Base-by-base conservation (phyloP, 2,797 vertebrate genomes). In the Microhierax caerulescens region DNA sequence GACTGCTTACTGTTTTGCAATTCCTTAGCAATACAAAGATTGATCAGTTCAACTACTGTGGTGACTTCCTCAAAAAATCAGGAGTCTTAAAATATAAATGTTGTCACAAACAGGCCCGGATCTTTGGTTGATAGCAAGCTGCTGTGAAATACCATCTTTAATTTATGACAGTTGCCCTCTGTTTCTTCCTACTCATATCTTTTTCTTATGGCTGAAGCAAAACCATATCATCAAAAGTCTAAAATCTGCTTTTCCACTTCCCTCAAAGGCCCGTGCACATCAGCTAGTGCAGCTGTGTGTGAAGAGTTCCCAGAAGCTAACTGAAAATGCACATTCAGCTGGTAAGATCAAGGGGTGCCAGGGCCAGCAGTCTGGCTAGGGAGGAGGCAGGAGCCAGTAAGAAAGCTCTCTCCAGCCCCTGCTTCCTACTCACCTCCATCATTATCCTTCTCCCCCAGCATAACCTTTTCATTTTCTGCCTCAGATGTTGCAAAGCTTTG, bases 51-150 rank as follows among this genome's bases (percentile, higher is more conserved):
- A 73, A 64, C 36, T 87, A 27, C 43, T 53, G 41, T 18, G 6
- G 23, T 32, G 23, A 70, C 32, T 82, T 91, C n/a, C 41, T 91
- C 20, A 91, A 88, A 88, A 64, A 75, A 86, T 47, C 30, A 57
- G 28, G 27, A 70, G 8, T 39, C 20, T 92, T 45, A 93, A 93
- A 82, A 4, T 28, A 27, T 32, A 68, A 68, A 45, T 27, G 12
- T 34, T 80, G 54, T 13, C 53, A 65, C 28, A 75, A 83, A 36
- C 13, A 72, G 37, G 30, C 13, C 11, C 57, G 37, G 30, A 70
- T 83, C 65, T 60, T 61, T 37, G 41, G 17, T 27, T 79, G 48
- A 68, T 28, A 77, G 43, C 32, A 89, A 30, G 36, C 10, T 68
- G 47, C 48, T 53, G 19, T 74, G 85, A 94, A 88, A 85, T 24